Conservation (phyloP, 2,888 invertebrate genomes). For the Dynastes grantii region DNA sequence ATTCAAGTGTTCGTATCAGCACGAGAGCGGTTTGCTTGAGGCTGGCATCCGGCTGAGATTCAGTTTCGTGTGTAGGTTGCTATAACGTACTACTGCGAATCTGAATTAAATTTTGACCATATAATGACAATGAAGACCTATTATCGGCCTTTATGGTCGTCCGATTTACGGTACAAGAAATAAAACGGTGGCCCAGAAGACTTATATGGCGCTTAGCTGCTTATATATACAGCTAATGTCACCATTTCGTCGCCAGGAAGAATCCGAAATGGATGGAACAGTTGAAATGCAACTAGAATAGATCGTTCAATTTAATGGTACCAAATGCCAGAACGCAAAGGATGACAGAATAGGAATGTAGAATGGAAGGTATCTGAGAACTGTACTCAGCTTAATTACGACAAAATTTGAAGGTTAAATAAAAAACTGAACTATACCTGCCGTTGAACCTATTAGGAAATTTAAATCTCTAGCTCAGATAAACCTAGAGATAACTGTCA, state of each 20-base stretch:
- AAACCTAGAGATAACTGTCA: too few relatives aligned
- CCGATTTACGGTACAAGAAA: constrained; percentile 29
- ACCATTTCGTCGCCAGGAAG: constrained; percentile 13
- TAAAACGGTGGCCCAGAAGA: constrained; percentile 37
- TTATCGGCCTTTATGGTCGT: constrained; percentile 9
- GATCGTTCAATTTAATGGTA: constrained; percentile 30
- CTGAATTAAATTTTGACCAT: constrained; percentile 33
- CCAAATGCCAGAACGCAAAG: constrained; percentile 3
- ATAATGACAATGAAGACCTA: constrained; percentile 16
- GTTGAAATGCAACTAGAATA: constrained; percentile 3
- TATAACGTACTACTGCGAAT: neutral
- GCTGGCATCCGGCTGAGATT: neutral
- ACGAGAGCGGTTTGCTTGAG: constrained; percentile 4
- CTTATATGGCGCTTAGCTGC: constrained; percentile 35
- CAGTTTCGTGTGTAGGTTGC: constrained; percentile 20
- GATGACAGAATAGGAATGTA: constrained; percentile 1
- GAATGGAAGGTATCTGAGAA: neutral
- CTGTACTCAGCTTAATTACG: neutral
- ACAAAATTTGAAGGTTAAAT: too few relatives aligned
- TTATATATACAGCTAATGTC: constrained; percentile 26
- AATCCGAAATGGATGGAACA: constrained; percentile 20
- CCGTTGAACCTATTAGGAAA: too few relatives aligned
- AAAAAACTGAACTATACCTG: too few relatives aligned
- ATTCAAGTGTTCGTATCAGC: neutral
- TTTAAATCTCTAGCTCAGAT: too few relatives aligned